Evolutionary conservation across 2,797 vertebrate species (phyloP), one percentile per base, ranked within the genome.

Genomic region (Erethizon dorsatum): DNA sequence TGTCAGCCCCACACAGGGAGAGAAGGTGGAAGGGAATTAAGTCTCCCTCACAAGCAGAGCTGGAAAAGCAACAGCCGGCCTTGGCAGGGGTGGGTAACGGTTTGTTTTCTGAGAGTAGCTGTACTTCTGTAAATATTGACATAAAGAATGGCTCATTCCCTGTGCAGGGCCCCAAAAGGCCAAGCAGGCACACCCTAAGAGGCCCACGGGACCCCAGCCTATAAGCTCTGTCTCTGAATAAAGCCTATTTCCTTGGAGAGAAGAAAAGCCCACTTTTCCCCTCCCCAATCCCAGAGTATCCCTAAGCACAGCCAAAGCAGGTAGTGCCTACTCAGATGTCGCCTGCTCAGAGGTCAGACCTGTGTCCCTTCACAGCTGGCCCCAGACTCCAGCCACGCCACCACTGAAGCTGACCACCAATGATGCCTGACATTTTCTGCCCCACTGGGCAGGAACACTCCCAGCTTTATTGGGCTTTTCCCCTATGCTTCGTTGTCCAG

Each of bases 391-490:
- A 22, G 65, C 71, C 26, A 6, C 0, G 0, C n/a, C 41, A 61
- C 47, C 20, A 4, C 67, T 17, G 37, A 31, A 28, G 85, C n/a
- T 17, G 73, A 65, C 90, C 96, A 95, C 94, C 88, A 83, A 0
- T 17, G 79, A 52, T 0, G 73, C 77, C 79, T 85, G 89, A 17
- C 28, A 22, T 80, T 90, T 83, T 87, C 95, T 93, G 91, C 91
- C 87, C 65, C 31, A 13, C 31, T 31, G 80, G 79, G 86, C 33
- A 2, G 95, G 89, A 95, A 96, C 92, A 80, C 50, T 69, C 45
- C 73, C 13, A 0, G 59, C 88, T 94, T 88, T 52, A 52, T 2
- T 22, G 90, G 82, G 90, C 79, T 95, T 75, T 59, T 61, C 79
- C 88, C 83, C 85, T 20, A 0, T 0, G 50, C 59, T 37, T 52